Evolutionary conservation across 2,797 vertebrate species (phyloP).

Genomic region (Glyptemys insculpta): DNA sequence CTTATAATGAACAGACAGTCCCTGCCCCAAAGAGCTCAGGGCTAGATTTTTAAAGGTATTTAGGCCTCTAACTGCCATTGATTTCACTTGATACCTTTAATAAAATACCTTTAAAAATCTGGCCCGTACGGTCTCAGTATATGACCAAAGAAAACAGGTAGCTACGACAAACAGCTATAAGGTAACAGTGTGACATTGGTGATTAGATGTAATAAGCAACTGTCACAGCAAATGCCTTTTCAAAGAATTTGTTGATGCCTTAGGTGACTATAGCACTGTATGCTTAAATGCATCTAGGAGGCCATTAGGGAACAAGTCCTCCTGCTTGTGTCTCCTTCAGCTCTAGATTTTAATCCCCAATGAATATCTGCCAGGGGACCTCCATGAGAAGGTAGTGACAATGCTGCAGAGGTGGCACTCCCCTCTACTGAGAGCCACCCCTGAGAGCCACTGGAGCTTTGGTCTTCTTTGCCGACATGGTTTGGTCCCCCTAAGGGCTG

Average conservation of each 20-base stretch:
- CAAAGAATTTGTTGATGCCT: background rate
- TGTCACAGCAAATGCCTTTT: background rate
- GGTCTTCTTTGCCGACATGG: background rate
- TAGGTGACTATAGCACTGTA: background rate
- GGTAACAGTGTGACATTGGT: rapidly evolving
- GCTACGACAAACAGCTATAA: rapidly evolving
- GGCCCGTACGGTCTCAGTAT: background rate
- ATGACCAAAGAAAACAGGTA: background rate
- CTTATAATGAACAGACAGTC: rapidly evolving
- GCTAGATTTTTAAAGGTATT: background rate
- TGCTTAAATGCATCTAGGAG: background rate
- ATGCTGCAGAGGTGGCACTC: background rate
- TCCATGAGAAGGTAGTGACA: background rate
- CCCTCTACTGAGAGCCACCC: background rate
- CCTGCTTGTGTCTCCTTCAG: background rate
- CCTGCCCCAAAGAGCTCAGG: rapidly evolving
- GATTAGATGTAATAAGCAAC: rapidly evolving
- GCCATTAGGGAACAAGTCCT: background rate
- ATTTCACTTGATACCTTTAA: background rate
- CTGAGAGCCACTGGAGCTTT: background rate
- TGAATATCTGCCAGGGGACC: background rate
- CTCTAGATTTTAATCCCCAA: background rate
- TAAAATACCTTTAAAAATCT: background rate
- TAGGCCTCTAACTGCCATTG: background rate
- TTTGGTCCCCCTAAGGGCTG: background rate